phyloP scores from a whole-genome alignment of 2,113 vertebrate species.

The Prionailurus viverrinus region DNA sequence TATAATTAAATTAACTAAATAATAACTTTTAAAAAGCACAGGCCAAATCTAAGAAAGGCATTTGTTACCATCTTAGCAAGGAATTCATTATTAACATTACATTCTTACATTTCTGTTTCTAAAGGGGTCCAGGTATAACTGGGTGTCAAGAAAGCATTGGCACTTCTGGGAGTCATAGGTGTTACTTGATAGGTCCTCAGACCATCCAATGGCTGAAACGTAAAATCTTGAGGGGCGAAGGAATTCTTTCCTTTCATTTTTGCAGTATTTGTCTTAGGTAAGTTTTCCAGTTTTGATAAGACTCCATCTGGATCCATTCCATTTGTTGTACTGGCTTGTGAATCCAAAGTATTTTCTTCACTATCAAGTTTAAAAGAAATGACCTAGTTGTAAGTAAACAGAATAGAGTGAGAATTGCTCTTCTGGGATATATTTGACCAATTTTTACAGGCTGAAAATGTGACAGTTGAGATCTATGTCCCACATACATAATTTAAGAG shows the following conservation, averaged over 20 bases:
- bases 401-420: slow-evolving; percentile 48
- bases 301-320: slow-evolving; percentile 40
- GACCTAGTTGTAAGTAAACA: slow-evolving; percentile 71
- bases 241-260: slow-evolving; percentile 85
- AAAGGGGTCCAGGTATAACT: slow-evolving; percentile 85
- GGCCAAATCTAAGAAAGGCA: slow-evolving; percentile 34
- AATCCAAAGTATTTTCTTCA: slow-evolving; percentile 73
- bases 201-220: slow-evolving; percentile 92
- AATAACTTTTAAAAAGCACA: background rate
- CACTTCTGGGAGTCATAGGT: slow-evolving; percentile 91
- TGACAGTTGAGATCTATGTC: background rate
- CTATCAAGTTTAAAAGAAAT: slow-evolving; percentile 69
- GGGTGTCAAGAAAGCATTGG: slow-evolving; percentile 90
- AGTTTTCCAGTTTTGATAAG: slow-evolving; percentile 61
- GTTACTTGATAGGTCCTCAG: slow-evolving; percentile 89
- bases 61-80: background rate
- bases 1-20: slow-evolving; percentile 34
- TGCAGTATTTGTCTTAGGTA: background rate
- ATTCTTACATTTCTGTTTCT: slow-evolving; percentile 82
- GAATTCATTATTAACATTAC: background rate
- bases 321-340: background rate
- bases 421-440: background rate
- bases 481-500: background rate
- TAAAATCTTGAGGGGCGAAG: slow-evolving; percentile 94
- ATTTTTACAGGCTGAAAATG: background rate